Percentiles rank a stretch among this genome's conserved stretches.
These are phyloP conservation scores for Xylocampa areola DNA, from an alignment of 2,888 invertebrate genomes.

Conservation along the genomic window DNA sequence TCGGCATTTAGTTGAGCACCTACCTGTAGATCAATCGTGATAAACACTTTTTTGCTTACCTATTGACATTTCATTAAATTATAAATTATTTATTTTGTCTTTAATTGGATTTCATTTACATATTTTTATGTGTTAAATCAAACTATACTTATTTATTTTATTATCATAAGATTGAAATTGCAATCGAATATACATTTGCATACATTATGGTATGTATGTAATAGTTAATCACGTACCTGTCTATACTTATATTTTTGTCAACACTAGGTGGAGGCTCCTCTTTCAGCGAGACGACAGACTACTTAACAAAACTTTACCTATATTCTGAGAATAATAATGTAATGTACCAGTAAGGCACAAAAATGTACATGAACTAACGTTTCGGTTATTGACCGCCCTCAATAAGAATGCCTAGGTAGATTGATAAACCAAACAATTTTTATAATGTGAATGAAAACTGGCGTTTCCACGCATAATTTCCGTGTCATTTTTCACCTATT, in stretches of 20 bases:
- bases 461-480: slow-evolving; percentile 50
- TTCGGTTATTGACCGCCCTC: background rate
- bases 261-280: too few relatives aligned
- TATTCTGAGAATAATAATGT: too few relatives aligned
- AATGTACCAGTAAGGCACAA: too few relatives aligned
- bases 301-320: too few relatives aligned
- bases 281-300: too few relatives aligned
- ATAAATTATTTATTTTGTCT: slow-evolving; percentile 40
- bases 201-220: too few relatives aligned
- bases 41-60: slow-evolving; percentile 68
- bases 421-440: background rate
- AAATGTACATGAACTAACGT: background rate
- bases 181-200: background rate
- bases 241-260: too few relatives aligned
- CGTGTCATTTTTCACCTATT: slow-evolving; percentile 69
- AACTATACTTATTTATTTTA: slow-evolving; percentile 11
- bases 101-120: slow-evolving; percentile 51
- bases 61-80: slow-evolving; percentile 43
- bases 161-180: background rate
- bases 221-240: too few relatives aligned
- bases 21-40: slow-evolving; percentile 45
- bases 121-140: slow-evolving; percentile 19
- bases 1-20: slow-evolving; percentile 38
- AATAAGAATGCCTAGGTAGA: background rate
- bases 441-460: slow-evolving; percentile 3